Evolutionary conservation across 2,113 vertebrate species (phyloP), one percentile per base, ranked within the genome.

Genomic region (Rutilus rutilus): DNA sequence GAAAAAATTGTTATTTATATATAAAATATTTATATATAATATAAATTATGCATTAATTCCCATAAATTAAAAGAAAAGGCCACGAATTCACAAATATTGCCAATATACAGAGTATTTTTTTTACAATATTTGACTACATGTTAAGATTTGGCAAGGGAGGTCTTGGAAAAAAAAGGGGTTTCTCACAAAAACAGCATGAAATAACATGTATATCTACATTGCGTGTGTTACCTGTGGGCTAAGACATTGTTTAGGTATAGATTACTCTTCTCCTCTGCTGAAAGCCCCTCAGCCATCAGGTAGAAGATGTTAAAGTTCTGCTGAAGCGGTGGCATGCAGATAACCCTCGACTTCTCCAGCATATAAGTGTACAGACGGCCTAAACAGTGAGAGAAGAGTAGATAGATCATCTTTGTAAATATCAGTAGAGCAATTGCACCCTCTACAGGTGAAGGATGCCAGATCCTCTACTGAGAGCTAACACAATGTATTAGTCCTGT

Each of bases 241-340:
- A 92, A 91, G 69, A 94, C 86, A 86, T 96, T 96, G 91, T 89
- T 95, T 77, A 98, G 96, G 91, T 96, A 93, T 82, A 98, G 92
- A 12, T 88, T 78, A 10, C 91, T 94, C 92, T 95, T 97, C 90
- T 98, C 97, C 86, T 99, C 97, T 5, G 95, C 85, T 25, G 96
- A 95, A 73, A 98, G 87, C 2, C 97, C 97, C 75, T 98, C 97
- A 91, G 96, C 95, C 96, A 99, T 93, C 92, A 97, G 90, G 89
- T 96, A 95, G 94, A 99, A 98, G 90, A 99, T 90, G 90, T 92
- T 94, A 88, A 99, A 99, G 91, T 94, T 98, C 88, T 94, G 94
- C 87, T 99, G 97, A 45, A 96, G 95, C 76, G 91, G 92, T 76
- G 93, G 93, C 25, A 93, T 93, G 36, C 89, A 90, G 89, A 96